Conservation (phyloP, 1,140 invertebrate genomes). For the Akabosia matsudoensis region DNA sequence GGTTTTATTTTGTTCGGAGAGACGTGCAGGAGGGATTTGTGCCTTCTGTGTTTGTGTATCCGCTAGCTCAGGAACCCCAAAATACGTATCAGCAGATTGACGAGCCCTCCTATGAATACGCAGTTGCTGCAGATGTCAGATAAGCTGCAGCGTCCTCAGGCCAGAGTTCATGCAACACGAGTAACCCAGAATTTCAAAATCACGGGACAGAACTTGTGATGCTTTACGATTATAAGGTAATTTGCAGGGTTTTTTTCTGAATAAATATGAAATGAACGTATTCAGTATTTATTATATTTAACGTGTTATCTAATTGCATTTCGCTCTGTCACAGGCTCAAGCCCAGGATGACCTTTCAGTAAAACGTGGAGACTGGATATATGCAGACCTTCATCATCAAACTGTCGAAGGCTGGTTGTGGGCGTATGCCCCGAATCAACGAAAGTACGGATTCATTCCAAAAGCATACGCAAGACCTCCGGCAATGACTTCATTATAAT, state of each 20-base stretch:
- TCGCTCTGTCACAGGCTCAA: constrained; percentile 71
- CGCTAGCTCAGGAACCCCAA: not conserved
- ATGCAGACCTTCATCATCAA: constrained; percentile 87
- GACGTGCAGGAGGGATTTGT: constrained; percentile 94
- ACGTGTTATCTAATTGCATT: no score
- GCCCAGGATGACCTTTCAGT: constrained; percentile 87
- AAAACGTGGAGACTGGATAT: constrained; percentile 86
- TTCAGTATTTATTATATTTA: no score
- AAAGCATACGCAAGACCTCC: constrained; percentile 89
- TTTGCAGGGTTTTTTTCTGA: no score
- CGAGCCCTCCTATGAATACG: not conserved
- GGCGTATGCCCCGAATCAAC: constrained; percentile 86
- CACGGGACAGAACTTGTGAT: constrained; percentile 83
- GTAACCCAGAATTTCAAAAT: not conserved
- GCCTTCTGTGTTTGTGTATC: constrained; percentile 54
- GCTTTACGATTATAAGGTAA: constrained; percentile 89
- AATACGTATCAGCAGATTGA: not conserved
- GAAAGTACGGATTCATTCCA: constrained; percentile 89
- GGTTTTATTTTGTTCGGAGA: constrained; percentile 90
- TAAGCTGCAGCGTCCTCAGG: no score
- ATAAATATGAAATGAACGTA: no score
- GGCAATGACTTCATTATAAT: constrained; percentile 82
- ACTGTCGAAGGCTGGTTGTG: constrained; percentile 92
- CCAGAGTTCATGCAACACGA: no score
- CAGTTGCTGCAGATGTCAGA: not conserved